Evolutionary conservation across 2,888 invertebrate species (phyloP).

Genomic region (Globia sparganii): DNA sequence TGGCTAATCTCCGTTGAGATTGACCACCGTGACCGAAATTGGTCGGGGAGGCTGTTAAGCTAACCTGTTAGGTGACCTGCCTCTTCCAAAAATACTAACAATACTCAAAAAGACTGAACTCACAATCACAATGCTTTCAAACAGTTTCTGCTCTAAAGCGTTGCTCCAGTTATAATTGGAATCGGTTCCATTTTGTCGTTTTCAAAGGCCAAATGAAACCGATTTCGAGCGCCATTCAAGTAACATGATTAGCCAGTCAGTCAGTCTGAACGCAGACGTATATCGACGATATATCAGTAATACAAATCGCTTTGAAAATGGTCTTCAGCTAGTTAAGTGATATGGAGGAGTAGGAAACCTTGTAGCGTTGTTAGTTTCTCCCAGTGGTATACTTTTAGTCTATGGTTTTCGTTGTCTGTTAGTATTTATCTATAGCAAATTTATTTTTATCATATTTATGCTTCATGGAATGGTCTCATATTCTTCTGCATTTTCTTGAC

Average conservation of each 20-base stretch:
- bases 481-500: neutral
- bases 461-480: neutral
- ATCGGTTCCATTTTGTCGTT: constrained; percentile 47
- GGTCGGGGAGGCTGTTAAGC: no score
- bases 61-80: neutral
- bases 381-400: neutral
- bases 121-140: constrained; percentile 15
- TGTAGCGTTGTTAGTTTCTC: neutral
- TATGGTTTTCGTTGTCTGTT: neutral
- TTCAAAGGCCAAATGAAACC: constrained; percentile 49
- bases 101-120: constrained; percentile 8
- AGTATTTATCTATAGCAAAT: neutral
- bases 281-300: no score
- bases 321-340: neutral
- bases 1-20: no score
- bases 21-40: no score
- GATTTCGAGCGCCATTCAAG: constrained; percentile 52
- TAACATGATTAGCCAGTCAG: constrained; percentile 49
- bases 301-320: constrained; percentile 26
- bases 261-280: constrained; percentile 24
- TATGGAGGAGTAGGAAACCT: neutral
- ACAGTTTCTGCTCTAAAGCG: constrained; percentile 9
- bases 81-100: neutral
- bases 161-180: constrained; percentile 51
- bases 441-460: neutral